phyloP scores from a whole-genome alignment of 2,888 invertebrate genomes.

The Heliconius hortense region DNA sequence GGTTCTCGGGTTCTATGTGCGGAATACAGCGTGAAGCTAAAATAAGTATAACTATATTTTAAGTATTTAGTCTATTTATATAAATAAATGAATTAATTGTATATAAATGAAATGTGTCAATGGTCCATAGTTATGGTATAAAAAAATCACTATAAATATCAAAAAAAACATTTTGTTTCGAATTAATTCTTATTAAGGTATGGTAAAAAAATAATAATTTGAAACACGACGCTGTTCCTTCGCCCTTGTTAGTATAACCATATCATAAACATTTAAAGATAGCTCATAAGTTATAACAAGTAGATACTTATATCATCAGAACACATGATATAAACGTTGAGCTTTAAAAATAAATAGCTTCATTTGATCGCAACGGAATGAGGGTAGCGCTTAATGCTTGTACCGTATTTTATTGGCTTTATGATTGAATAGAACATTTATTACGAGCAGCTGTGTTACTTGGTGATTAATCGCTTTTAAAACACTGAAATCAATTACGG shows the following conservation, averaged over 20 bases:
- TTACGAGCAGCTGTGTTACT: constrained; percentile 41
- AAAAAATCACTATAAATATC: background rate
- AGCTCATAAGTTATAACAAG: constrained; percentile 11
- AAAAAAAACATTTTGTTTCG: background rate
- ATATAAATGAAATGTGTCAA: background rate
- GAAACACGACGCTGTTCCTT: background rate
- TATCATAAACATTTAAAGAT: constrained; percentile 7
- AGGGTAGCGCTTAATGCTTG: constrained; percentile 46
- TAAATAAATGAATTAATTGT: background rate
- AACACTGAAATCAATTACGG: constrained; percentile 25
- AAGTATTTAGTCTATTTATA: background rate
- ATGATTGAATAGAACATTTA: constrained; percentile 49
- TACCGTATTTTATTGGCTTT: constrained; percentile 42
- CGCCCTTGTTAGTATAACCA: background rate
- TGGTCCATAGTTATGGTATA: background rate
- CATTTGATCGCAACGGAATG: constrained; percentile 44
- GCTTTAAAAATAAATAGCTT: constrained; percentile 54
- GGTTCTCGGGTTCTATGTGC: no score
- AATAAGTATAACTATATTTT: no score
- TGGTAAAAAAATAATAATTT: background rate
- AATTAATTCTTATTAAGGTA: background rate
- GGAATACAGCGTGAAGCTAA: no score
- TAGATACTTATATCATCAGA: constrained; percentile 19
- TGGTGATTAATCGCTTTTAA: constrained; percentile 38
- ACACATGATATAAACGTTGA: constrained; percentile 34